Base-by-base conservation (phyloP, 2,888 invertebrate genomes). In the Merodon equestris region DNA sequence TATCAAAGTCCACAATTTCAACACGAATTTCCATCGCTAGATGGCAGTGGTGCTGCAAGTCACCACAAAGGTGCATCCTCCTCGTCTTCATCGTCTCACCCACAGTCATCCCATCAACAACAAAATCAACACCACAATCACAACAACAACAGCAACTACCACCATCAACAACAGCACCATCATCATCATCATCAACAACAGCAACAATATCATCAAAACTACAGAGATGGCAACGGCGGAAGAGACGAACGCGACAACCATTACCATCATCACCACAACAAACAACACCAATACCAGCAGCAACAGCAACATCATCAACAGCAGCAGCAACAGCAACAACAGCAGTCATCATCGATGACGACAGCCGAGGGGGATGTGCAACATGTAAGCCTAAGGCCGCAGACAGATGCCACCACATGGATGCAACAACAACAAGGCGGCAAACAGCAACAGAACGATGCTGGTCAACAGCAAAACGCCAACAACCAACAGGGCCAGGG, bases 1-100 rank as follows among this genome's bases (percentile, higher is more conserved):
- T 94, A 94, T 85, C 94, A 96, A 89, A 95, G 94, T 89, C 93
- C 96, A 84, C 95, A 95, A 90, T 97, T 97, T 91, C 96, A 96
- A 90, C 96, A 97, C 93, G 98, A 98, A 91, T 98, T 98, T 91
- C 98, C 98, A 87, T 96, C 95, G 87, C 89, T 92, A 85, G 92
- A 91, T 88, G 91, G 92, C 84, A 90, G 91, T 85, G 91, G 90
- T 90, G 84, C 85, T 66, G 84, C 82, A 82, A 81, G 88, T 83
- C 87, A 90, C 87, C 91, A 91, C 83, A 81, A 83, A 82, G 71
- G 81, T 82, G 19, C 83, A 81, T 71, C 82, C 34, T 81, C 83
- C 82, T 82, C 68, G 64, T 64, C 84, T 81, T 45, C 82, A 75
- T 60, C 79, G 60, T 40, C 82, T 53, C 84, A 82, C 66, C 84